Base-by-base conservation (phyloP, 92 coral and sea anemone genomes). In the Actinernus sp. region DNA sequence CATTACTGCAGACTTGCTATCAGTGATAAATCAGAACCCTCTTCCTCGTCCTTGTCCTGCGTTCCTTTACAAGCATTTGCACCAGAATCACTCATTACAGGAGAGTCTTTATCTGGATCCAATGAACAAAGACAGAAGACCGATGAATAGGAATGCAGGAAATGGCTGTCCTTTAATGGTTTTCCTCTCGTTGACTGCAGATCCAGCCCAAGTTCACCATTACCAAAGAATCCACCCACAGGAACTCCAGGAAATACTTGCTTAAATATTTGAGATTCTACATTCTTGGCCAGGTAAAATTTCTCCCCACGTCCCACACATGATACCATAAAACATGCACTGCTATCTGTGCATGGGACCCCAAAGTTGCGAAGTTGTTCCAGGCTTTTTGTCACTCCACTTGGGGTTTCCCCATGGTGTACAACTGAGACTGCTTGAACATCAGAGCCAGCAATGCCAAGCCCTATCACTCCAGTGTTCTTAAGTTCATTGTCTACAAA, bases 201-300 rank as follows among this genome's bases (percentile, higher is more conserved):
- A 52, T 91, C 88, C 57, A 86, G 51, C 2, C 99, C 99, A 46
- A 95, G 83, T 61, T 95, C 99, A 41, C 99, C 99, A 76, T 84
- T 87, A 13, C 97, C 95, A 58, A 83, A 84, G 44, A 95, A 91
- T 2, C 99, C 99, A 12, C 88, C 81, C 21, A 91, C 62, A 41
- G 86, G 93, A 31, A 95, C 49, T 32, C 58, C 73, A 49, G 98
- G 97, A 69, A 95, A 95, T 38, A 73, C 93, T 57, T 88, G 91
- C 68, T 74, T 85, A 55, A 95, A 91, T 56, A 79, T 74, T 34
- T 78, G 79, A 57, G 92, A 81, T 56, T 84, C 97, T 0, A 83
- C 92, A 72, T 91, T 84, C 70, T 74, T 89, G 30, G 93, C 80
- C 43, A 49, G 25, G 83, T 85, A 90, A 60, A 83, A 79, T 26